phyloP scores from a whole-genome alignment of 2,113 vertebrate genomes.

The Ictalurus furcatus region DNA sequence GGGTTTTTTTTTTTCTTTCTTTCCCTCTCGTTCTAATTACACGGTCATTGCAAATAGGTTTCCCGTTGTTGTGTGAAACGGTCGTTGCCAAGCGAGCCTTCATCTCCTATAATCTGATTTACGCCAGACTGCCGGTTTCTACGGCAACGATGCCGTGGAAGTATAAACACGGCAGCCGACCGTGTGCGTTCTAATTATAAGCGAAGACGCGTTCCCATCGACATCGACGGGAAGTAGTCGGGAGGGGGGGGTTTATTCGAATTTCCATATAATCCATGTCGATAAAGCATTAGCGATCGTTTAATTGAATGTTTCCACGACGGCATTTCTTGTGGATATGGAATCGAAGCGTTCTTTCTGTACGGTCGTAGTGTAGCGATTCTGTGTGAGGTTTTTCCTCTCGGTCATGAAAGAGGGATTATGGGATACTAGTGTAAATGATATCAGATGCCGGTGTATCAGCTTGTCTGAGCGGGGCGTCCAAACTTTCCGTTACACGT shows the following conservation, averaged over 20 bases:
- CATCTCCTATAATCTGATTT: constrained; percentile 51
- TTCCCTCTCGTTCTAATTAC: constrained; percentile 51
- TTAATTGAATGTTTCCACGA: background rate
- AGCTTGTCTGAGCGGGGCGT: background rate
- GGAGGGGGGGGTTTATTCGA: background rate
- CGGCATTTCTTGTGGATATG: background rate
- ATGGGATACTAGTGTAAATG: background rate
- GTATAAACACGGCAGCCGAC: constrained; percentile 17
- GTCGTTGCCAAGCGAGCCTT: constrained; percentile 25
- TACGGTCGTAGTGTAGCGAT: background rate
- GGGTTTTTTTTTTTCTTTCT: background rate
- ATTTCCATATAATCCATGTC: background rate
- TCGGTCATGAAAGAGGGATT: background rate
- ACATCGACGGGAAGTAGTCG: background rate
- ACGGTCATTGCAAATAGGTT: constrained; percentile 49
- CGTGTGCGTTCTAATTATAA: background rate
- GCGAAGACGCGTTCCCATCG: background rate
- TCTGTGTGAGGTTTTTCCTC: background rate
- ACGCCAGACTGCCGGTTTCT: constrained; percentile 32
- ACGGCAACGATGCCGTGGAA: constrained; percentile 29
- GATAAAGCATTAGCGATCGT: background rate
- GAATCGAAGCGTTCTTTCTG: background rate
- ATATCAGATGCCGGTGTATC: background rate
- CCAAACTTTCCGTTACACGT: background rate
- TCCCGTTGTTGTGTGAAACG: background rate